Percentiles rank a stretch among this genome's conserved stretches.
These are phyloP conservation scores for Drosophila prosaltans DNA, from an alignment of 1,140 invertebrate species.

Conservation along the genomic window DNA sequence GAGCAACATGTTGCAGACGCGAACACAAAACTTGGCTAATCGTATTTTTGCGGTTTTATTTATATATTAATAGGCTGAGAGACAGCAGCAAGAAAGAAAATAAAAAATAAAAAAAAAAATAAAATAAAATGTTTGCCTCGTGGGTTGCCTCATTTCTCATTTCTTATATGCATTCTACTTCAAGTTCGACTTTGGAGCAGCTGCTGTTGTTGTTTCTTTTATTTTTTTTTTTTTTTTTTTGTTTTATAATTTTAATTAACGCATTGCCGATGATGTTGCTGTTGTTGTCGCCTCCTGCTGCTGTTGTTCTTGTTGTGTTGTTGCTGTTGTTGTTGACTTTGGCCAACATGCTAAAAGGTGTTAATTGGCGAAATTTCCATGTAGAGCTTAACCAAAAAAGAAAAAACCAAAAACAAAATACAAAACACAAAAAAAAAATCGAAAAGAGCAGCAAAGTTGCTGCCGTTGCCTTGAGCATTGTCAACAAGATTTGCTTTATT, in stretches of 20 bases:
- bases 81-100: slow-evolving; percentile 18
- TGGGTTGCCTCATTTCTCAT: slow-evolving; percentile 63
- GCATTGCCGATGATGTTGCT: slow-evolving; percentile 57
- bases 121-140: slow-evolving; percentile 18
- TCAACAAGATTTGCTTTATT: slow-evolving; percentile 83
- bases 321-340: slow-evolving; percentile 69
- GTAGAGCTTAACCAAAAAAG: slow-evolving; percentile 72
- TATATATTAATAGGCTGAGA: slow-evolving; percentile 73
- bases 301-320: slow-evolving; percentile 40
- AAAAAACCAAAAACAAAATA: slow-evolving; percentile 25
- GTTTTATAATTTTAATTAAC: slow-evolving; percentile 76
- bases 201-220: slow-evolving; percentile 27
- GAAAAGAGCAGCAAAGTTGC: slow-evolving; percentile 26
- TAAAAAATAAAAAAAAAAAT: background rate
- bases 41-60: slow-evolving; percentile 75
- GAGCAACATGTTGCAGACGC: slow-evolving; percentile 69
- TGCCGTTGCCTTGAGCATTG: slow-evolving; percentile 69
- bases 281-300: slow-evolving; percentile 53
- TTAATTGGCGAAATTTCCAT: slow-evolving; percentile 83
- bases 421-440: slow-evolving; percentile 32
- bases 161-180: slow-evolving; percentile 38
- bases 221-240: slow-evolving; percentile 24
- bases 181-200: slow-evolving; percentile 26
- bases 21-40: slow-evolving; percentile 60
- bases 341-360: slow-evolving; percentile 82